phyloP scores from a whole-genome alignment of 2,113 vertebrate species.

The Alligator sinensis region DNA sequence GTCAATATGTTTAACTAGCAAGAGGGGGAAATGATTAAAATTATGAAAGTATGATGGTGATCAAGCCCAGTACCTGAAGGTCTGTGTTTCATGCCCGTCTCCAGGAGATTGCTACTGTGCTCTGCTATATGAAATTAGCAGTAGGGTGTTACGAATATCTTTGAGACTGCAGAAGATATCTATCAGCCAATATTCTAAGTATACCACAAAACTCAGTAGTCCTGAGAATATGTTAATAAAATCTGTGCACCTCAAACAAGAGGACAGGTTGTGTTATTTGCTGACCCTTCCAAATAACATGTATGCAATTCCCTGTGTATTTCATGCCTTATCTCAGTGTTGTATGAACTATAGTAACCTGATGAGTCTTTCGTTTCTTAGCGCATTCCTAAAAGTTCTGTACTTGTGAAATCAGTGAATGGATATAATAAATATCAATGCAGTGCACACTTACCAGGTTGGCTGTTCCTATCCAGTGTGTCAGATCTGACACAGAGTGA shows the following conservation, averaged over 20 bases:
- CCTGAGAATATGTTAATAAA: background rate
- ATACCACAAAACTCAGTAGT: fast-evolving
- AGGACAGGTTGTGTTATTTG: background rate
- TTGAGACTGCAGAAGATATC: fast-evolving
- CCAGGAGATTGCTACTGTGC: background rate
- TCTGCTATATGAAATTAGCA: background rate
- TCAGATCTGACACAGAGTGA: background rate
- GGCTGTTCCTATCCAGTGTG: background rate
- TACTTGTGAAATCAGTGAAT: background rate
- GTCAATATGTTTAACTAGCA: background rate
- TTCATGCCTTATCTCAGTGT: fast-evolving
- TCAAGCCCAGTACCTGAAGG: background rate
- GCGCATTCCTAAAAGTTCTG: background rate
- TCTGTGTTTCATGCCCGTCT: background rate
- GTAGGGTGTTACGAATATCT: fast-evolving
- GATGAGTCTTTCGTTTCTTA: background rate
- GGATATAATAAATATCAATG: background rate
- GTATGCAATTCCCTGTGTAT: background rate
- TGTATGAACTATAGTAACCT: background rate
- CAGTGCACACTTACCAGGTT: fast-evolving
- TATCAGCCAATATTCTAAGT: background rate
- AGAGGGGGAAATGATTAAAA: background rate
- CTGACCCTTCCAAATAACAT: background rate
- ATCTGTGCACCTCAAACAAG: background rate
- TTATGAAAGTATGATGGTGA: fast-evolving